Evolutionary conservation across 2,113 vertebrate species (phyloP).

Genomic region (Eira barbara): DNA sequence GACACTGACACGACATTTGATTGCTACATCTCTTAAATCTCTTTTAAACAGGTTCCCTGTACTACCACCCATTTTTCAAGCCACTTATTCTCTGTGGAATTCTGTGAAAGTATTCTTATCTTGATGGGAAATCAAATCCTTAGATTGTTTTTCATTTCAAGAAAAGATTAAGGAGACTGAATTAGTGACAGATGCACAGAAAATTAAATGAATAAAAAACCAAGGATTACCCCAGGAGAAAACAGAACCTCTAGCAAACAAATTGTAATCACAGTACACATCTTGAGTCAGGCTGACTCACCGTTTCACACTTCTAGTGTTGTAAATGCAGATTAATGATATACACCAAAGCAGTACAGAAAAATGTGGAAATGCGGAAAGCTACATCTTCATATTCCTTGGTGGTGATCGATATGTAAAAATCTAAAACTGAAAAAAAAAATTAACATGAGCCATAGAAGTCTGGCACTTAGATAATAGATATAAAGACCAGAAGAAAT

Average conservation of each 20-base stretch:
- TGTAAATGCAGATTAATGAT: neutral
- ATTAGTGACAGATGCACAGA: neutral
- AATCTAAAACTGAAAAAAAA: neutral
- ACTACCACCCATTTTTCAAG: neutral
- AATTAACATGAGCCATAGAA: neutral
- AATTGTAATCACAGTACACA: neutral
- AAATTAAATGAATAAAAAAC: neutral
- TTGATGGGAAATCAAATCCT: neutral
- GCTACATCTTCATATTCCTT: neutral
- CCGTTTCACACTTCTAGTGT: neutral
- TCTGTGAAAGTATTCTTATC: neutral
- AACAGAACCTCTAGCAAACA: neutral
- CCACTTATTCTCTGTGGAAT: neutral
- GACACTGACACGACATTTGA: neutral
- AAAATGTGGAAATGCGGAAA: neutral
- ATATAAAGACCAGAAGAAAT: neutral
- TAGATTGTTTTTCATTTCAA: neutral
- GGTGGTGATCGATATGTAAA: neutral
- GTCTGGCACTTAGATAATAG: neutral
- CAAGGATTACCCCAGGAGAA: neutral
- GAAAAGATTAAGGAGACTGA: neutral
- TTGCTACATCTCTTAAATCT: neutral
- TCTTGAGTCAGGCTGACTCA: neutral
- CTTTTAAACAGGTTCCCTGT: neutral
- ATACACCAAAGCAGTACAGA: neutral